phyloP scores from a whole-genome alignment of 1,140 invertebrate genomes.

The Saccostrea glomerata region DNA sequence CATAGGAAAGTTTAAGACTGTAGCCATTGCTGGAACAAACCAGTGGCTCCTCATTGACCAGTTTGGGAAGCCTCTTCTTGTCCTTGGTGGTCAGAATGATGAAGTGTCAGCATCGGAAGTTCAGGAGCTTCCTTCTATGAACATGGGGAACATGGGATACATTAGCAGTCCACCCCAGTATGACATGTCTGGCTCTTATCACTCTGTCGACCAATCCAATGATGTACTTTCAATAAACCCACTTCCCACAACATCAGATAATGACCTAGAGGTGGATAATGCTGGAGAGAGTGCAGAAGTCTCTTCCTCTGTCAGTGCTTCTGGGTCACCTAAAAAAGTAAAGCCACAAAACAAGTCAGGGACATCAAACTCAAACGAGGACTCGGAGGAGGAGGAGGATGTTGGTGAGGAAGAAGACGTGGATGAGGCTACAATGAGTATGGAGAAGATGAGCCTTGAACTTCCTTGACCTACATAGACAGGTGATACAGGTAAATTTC shows the following conservation, averaged over 20 bases:
- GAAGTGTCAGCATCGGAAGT: background rate
- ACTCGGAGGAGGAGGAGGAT: background rate
- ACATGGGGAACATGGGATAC: background rate
- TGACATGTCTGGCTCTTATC: background rate
- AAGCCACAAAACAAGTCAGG: background rate
- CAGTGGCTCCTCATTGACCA: slow-evolving; percentile 8
- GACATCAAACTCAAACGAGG: background rate
- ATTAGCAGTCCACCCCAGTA: background rate
- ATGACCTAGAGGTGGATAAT: slow-evolving; percentile 20
- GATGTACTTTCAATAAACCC: background rate
- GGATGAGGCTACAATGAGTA: background rate
- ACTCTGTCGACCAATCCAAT: background rate
- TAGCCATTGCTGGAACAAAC: slow-evolving; percentile 23
- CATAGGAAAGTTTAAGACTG: slow-evolving; percentile 27
- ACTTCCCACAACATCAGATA: background rate
- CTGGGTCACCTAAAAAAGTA: background rate
- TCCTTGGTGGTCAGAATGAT: slow-evolving; percentile 11
- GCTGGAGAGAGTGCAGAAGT: background rate
- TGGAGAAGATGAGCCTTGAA: slow-evolving; percentile 6
- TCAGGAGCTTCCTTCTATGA: background rate
- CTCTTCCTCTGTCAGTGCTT: background rate
- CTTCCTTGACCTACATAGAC: background rate
- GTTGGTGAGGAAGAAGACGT: background rate
- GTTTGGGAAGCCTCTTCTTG: slow-evolving; percentile 16
- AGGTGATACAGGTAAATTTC: background rate